A percentile compares a stretch with the other conserved stretches of the same genome.
Evolutionary conservation across 2,797 vertebrate genomes (phyloP).

Genomic region (Sorex maritimensis): DNA sequence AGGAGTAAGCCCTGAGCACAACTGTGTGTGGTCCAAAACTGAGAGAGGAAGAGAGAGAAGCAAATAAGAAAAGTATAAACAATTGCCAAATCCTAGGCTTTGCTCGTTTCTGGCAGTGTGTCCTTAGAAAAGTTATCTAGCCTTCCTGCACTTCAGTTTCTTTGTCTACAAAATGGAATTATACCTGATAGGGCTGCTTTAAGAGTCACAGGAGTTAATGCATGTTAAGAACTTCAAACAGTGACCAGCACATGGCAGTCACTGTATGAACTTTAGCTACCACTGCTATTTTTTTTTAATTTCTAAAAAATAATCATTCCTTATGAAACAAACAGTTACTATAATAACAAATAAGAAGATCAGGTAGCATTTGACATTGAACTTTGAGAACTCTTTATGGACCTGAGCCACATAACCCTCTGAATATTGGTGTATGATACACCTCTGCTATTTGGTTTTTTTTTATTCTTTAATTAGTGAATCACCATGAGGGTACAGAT

Average conservation of each 20-base stretch:
- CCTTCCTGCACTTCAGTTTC: background rate
- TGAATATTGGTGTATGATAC: background rate
- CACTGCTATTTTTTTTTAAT: background rate
- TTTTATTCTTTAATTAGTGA: no score
- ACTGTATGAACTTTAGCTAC: background rate
- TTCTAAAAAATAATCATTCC: background rate
- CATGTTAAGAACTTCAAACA: background rate
- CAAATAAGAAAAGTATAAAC: background rate
- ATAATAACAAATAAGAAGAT: background rate
- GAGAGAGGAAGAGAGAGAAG: background rate
- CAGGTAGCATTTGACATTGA: background rate
- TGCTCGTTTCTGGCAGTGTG: background rate
- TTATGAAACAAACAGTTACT: constrained; percentile 5
- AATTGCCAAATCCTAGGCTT: background rate
- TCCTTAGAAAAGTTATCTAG: background rate
- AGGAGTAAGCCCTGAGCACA: no score
- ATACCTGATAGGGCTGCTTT: background rate
- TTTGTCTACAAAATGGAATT: constrained; percentile 29
- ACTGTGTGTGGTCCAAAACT: no score
- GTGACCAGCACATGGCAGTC: background rate
- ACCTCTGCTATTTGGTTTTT: constrained; percentile 9
- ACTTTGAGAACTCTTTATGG: background rate
- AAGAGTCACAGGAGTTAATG: background rate
- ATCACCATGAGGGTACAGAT: no score
- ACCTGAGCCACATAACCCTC: background rate